phyloP scores from a whole-genome alignment of 2,797 vertebrate species.

The Galaxias olidus region DNA sequence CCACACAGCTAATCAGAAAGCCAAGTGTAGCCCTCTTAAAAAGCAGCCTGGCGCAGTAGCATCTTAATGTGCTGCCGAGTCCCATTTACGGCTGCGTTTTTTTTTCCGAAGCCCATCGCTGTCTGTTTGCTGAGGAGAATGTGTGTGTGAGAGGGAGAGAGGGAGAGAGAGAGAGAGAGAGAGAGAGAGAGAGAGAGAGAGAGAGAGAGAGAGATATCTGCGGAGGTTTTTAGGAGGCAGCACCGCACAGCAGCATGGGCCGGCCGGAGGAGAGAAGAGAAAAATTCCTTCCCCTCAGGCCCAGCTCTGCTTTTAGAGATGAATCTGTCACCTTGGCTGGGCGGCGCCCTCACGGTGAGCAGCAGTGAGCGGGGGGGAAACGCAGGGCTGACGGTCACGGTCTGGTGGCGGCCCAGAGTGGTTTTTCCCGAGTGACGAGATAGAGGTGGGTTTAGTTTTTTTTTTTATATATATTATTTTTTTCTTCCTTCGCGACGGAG shows the following conservation, averaged over 20 bases:
- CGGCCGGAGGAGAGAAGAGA: constrained; percentile 47
- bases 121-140: background rate
- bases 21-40: too few relatives aligned
- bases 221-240: constrained; percentile 40
- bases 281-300: constrained; percentile 54
- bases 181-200: constrained; percentile 24
- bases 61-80: too few relatives aligned
- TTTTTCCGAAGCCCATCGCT: too few relatives aligned
- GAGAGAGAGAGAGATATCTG: constrained; percentile 27
- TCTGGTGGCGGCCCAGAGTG: constrained; percentile 52
- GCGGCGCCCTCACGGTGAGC: constrained; percentile 53
- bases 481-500: constrained; percentile 44
- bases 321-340: constrained; percentile 61
- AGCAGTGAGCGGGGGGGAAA: constrained; percentile 42
- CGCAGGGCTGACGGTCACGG: constrained; percentile 37
- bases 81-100: background rate
- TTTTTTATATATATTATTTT: constrained; percentile 10
- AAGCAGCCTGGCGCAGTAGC: too few relatives aligned
- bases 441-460: constrained; percentile 49
- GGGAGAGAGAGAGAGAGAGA: constrained; percentile 9
- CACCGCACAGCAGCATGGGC: constrained; percentile 39
- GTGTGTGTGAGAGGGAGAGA: background rate
- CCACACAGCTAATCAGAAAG: too few relatives aligned
- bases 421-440: constrained; percentile 52
- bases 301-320: constrained; percentile 58